Evolutionary conservation across 2,797 vertebrate species (phyloP).

Genomic region (Podargus strigoides): DNA sequence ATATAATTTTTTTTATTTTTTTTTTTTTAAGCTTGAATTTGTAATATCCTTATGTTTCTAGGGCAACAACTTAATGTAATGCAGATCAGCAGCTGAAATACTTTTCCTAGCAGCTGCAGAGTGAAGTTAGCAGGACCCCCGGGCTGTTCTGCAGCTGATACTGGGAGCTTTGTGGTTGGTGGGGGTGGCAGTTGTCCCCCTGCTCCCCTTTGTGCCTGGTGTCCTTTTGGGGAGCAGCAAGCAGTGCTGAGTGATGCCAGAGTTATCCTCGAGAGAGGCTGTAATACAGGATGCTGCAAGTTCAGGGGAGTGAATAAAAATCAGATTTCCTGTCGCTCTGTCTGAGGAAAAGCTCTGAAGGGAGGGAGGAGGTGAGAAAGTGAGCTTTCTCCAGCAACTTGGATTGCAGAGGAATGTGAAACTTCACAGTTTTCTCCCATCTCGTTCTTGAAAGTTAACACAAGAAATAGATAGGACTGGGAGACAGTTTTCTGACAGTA

Average conservation of each 20-base stretch:
- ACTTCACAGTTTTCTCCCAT: conserved; percentile 61
- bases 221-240: not conserved
- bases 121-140: conserved; percentile 23
- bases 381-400: conserved; percentile 28
- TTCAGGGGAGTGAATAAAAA: not conserved
- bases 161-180: not conserved
- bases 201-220: not conserved
- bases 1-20: not conserved
- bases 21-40: not conserved
- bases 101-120: conserved; percentile 39
- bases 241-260: not conserved
- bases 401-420: conserved; percentile 38
- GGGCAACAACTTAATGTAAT: conserved; percentile 49
- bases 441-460: conserved; percentile 52
- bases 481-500: conserved; percentile 62
- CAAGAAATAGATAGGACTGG: conserved; percentile 34
- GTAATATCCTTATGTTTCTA: conserved; percentile 31
- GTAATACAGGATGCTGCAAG: not conserved
- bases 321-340: not conserved
- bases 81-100: conserved; percentile 46
- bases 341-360: not conserved
- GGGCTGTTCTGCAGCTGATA: conserved; percentile 16
- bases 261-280: not conserved
- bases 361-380: conserved; percentile 13
- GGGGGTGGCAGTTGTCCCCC: not conserved